Conservation (phyloP, 2,113 vertebrate genomes). For the Trogon melanurus region DNA sequence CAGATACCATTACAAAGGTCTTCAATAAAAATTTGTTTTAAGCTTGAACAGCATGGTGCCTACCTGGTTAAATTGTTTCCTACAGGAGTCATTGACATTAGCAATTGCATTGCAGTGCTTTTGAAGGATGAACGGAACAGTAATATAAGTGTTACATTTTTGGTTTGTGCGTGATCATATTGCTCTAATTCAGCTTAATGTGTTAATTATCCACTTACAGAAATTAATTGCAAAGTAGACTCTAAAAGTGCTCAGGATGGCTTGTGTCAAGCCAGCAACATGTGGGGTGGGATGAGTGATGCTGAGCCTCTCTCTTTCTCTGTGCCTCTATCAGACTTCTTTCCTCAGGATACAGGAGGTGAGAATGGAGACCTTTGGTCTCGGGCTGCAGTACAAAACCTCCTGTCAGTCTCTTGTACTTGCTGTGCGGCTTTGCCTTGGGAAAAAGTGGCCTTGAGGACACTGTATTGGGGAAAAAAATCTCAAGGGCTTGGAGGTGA, state of each 20-base stretch:
- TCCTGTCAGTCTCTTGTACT: background rate
- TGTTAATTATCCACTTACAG: slow-evolving; percentile 14
- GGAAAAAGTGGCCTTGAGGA: background rate
- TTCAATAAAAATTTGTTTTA: background rate
- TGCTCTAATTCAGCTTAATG: slow-evolving; percentile 16
- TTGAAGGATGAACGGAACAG: background rate
- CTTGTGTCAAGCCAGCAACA: background rate
- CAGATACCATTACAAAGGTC: background rate
- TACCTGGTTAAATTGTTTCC: background rate
- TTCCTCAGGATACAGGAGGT: background rate
- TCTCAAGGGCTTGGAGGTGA: background rate
- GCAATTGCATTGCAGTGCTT: background rate
- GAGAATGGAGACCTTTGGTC: background rate
- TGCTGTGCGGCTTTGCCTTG: background rate
- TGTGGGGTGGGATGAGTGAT: background rate
- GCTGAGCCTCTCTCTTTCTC: background rate
- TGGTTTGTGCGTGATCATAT: background rate
- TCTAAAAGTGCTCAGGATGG: background rate
- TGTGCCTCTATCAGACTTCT: background rate
- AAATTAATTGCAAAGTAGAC: slow-evolving; percentile 20
- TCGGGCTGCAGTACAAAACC: background rate
- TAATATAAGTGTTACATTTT: background rate
- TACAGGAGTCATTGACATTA: background rate
- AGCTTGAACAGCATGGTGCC: background rate
- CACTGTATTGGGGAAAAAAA: background rate